Evolutionary conservation across 37 sponge, comb jelly and placozoan species (phyloP).

Genomic region (Haliclona indistincta): DNA sequence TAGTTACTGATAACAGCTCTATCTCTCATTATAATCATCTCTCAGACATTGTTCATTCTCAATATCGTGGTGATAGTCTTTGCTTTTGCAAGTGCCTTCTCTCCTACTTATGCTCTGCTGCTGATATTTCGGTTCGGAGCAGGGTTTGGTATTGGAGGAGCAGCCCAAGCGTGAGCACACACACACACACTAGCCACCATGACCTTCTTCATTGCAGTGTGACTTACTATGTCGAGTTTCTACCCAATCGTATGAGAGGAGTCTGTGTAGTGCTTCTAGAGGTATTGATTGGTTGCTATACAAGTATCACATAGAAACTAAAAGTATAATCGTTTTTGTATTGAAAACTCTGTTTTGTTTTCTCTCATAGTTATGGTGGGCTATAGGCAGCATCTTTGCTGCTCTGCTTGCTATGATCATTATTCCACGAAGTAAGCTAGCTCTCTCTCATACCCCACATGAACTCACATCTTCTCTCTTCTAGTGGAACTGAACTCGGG

Average conservation of each 20-base stretch:
- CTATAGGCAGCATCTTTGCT: slow-evolving; percentile 55
- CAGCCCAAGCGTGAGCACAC: slow-evolving; percentile 27
- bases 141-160: slow-evolving; percentile 52
- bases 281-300: not conserved
- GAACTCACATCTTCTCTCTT: no score
- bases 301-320: no score
- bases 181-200: not conserved
- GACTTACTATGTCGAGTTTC: slow-evolving; percentile 67
- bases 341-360: not conserved
- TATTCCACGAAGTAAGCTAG: slow-evolving; percentile 19
- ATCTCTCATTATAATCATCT: not conserved
- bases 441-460: not conserved
- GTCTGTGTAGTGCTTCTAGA: slow-evolving; percentile 18
- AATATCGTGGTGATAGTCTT: slow-evolving; percentile 36
- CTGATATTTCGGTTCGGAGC: slow-evolving; percentile 38
- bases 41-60: slow-evolving; percentile 15
- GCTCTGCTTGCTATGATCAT: slow-evolving; percentile 49
- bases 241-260: slow-evolving; percentile 51
- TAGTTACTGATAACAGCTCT: not conserved
- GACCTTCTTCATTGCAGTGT: slow-evolving; percentile 9
- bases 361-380: slow-evolving; percentile 36
- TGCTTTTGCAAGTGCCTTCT: slow-evolving; percentile 14
- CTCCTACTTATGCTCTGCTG: slow-evolving; percentile 37
- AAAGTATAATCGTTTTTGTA: no score
- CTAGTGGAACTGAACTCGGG: no score